Base-by-base conservation (phyloP, 2,888 invertebrate species). In the Chesias legatella region DNA sequence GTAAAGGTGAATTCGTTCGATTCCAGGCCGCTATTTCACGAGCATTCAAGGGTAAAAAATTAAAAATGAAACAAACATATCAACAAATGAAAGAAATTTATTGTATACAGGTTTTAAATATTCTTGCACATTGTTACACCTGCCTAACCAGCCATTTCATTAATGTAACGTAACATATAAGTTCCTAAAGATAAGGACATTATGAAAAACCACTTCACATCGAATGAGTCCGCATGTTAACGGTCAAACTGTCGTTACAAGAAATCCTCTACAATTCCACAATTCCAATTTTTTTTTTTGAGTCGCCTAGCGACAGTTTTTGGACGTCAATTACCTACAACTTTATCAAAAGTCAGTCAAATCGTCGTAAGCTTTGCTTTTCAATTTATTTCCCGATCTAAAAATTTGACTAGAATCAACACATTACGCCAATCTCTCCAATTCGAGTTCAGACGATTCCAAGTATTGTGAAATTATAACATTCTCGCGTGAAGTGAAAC, bases 51-150 rank as follows among this genome's bases (percentile, higher is more conserved):
- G n/a, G n/a, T n/a, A n/a, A n/a, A 33, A 26, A 7, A 28, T 4
- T 30, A 35, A 32, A 78, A 83, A 82, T 83, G 63, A 85, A 83
- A 86, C 81, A 77, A 74, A 60, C 53, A 63, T 63, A 63, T 88
- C 86, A 88, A 88, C 88, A 88, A 88, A 88, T 88, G 86, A 88
- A 88, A 86, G 88, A 84, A 88, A 83, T 88, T 84, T 88, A 88
- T 88, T 88, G 88, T 88, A 88, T 88, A 88, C 86, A 88, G 88
- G 88, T 86, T 86, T 85, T 85, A 84, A 86, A 85, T 84, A 85
- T 84, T 79, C 81, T 85, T 75, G 78, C 81, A 78, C 79, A 75
- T 75, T 74, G 76, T 75, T 74, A 81, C 79, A 82, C 81, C 81
- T 82, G 80, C 79, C 79, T 79, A 76, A 75, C 82, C 82, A 86